Conservation (phyloP, 2,797 vertebrate genomes). For the Halcyon badia region DNA sequence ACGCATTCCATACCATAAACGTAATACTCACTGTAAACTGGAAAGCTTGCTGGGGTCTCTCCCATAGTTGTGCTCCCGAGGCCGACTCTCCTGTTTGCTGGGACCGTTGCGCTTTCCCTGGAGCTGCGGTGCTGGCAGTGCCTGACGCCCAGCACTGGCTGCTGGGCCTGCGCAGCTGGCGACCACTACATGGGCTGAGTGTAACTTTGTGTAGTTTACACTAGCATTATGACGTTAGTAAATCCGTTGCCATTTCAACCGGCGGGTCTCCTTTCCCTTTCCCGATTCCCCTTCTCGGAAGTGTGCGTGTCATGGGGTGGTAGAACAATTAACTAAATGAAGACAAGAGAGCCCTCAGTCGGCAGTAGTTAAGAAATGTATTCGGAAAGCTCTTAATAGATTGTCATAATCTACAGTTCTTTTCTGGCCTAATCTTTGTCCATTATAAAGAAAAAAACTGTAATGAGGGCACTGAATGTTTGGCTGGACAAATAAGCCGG, state of each 20-base stretch:
- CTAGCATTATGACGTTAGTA: not conserved
- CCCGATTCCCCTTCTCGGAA: not conserved
- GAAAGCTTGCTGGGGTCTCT: not conserved
- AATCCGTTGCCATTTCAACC: not conserved
- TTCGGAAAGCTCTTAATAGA: not conserved
- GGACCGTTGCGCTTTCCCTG: not conserved
- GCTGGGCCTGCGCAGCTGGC: not conserved
- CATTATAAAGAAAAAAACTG: not conserved
- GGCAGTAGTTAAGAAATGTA: not conserved
- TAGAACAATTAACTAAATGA: not conserved
- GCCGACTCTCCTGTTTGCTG: not conserved
- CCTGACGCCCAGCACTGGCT: not conserved
- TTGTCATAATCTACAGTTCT: no score
- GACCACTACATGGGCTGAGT: not conserved
- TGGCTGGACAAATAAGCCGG: rapidly evolving
- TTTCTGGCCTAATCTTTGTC: not conserved
- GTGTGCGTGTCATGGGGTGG: not conserved
- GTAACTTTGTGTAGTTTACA: not conserved
- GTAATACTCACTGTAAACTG: not conserved
- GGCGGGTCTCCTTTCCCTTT: not conserved
- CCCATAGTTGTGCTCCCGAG: not conserved
- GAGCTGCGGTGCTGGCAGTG: not conserved
- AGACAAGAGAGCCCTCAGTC: not conserved
- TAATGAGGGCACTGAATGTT: not conserved
- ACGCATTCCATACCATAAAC: not conserved